These are phyloP conservation scores for Boulengerochromis microlepis DNA, from an alignment of 2,113 vertebrate genomes.

Conservation along the genomic window DNA sequence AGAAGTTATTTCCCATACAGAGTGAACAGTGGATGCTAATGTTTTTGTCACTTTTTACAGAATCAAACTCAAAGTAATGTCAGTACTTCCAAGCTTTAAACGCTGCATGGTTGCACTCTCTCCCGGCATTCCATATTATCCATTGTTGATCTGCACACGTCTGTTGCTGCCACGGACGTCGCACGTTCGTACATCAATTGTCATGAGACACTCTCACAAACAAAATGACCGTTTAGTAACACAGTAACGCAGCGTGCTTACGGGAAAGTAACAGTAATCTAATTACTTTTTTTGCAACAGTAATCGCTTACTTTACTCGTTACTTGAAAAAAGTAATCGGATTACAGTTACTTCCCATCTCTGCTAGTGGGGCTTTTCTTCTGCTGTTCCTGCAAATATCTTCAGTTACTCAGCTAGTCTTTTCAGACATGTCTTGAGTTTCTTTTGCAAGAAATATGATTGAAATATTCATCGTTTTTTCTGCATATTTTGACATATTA, in stretches of 20 bases:
- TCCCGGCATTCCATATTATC: neutral
- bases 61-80: neutral
- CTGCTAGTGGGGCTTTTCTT: neutral
- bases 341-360: neutral
- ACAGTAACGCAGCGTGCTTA: neutral
- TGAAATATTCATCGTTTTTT: rapidly evolving
- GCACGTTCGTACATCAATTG: neutral
- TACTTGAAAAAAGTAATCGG: neutral
- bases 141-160: rapidly evolving
- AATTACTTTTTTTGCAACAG: neutral
- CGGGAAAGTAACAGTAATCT: neutral
- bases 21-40: neutral
- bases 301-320: neutral
- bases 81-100: rapidly evolving
- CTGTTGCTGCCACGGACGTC: neutral
- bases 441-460: neutral
- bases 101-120: rapidly evolving
- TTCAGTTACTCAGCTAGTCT: neutral
- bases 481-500: neutral
- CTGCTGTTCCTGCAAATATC: neutral
- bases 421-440: neutral
- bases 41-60: neutral
- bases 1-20: rapidly evolving
- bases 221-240: neutral
- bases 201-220: neutral